Percentiles rank a stretch among this genome's conserved stretches.
phyloP scores from a whole-genome alignment of 1,140 invertebrate species.

The Melitaea cinxia region DNA sequence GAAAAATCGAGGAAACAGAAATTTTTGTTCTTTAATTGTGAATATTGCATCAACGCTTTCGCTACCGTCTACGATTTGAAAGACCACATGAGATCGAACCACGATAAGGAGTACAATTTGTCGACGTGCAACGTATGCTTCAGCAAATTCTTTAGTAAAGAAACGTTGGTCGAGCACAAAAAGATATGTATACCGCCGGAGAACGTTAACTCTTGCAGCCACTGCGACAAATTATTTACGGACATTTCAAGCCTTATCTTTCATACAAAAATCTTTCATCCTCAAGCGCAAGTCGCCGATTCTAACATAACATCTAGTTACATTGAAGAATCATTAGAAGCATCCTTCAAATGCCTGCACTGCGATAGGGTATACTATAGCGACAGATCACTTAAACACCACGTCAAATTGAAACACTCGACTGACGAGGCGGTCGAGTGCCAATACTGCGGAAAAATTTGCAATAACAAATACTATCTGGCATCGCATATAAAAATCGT shows the following conservation, averaged over 20 bases:
- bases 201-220: conserved; percentile 49
- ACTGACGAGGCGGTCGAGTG: conserved; percentile 54
- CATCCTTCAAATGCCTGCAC: conserved; percentile 49
- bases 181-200: conserved; percentile 57
- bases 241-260: conserved; percentile 64
- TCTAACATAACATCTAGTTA: conserved; percentile 46
- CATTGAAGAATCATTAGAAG: conserved; percentile 33
- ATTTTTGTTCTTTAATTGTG: conserved; percentile 45
- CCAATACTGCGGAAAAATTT: conserved; percentile 52
- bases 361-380: conserved; percentile 61
- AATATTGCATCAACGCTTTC: conserved; percentile 49
- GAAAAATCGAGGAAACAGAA: conserved; percentile 15
- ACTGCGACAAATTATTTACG: conserved; percentile 68
- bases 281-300: conserved; percentile 54
- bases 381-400: conserved; percentile 58
- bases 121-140: conserved; percentile 70
- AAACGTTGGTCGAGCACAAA: conserved; percentile 52
- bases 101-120: conserved; percentile 52
- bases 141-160: conserved; percentile 58
- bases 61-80: conserved; percentile 52
- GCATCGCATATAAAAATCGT: conserved; percentile 60
- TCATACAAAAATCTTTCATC: conserved; percentile 62
- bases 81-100: conserved; percentile 51
- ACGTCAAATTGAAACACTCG: conserved; percentile 61
- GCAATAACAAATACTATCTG: conserved; percentile 63